phyloP scores from a whole-genome alignment of 1,140 invertebrate species.

The Phymastichus coffea region DNA sequence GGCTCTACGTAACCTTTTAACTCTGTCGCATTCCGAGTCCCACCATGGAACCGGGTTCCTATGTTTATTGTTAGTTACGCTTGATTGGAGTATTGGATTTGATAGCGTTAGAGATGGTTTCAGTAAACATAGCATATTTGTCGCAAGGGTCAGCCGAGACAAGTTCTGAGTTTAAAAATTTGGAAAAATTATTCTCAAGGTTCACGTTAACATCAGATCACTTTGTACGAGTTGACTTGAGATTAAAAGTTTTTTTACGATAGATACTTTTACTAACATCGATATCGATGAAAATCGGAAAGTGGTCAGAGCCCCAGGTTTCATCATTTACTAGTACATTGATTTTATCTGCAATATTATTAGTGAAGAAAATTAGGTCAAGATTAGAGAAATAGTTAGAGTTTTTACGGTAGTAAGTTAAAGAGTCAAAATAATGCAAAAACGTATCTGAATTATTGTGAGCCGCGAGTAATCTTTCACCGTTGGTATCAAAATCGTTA shows the following conservation, averaged over 20 bases:
- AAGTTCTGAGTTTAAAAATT: not conserved
- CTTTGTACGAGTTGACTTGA: not conserved
- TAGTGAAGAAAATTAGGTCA: too few relatives aligned
- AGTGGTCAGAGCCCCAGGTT: too few relatives aligned
- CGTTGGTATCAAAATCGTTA: not conserved
- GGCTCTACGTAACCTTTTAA: constrained; percentile 4
- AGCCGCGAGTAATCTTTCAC: not conserved
- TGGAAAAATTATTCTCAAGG: too few relatives aligned
- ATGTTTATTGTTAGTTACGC: not conserved
- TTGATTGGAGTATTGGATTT: not conserved
- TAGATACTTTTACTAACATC: too few relatives aligned
- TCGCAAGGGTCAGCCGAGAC: not conserved
- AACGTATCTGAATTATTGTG: not conserved
- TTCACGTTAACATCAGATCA: not conserved
- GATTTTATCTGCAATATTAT: too few relatives aligned
- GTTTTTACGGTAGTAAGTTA: too few relatives aligned
- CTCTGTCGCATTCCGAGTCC: constrained; percentile 18
- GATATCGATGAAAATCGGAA: too few relatives aligned
- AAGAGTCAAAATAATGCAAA: not conserved
- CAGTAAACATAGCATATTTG: not conserved
- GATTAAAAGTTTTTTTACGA: not conserved
- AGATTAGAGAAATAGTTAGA: too few relatives aligned
- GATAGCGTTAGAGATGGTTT: not conserved
- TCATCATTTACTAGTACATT: too few relatives aligned
- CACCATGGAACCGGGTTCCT: constrained; percentile 24